A percentile compares a stretch with the other conserved stretches of the same genome.
phyloP scores from a whole-genome alignment of 2,113 vertebrate genomes.

The Chionomys nivalis region DNA sequence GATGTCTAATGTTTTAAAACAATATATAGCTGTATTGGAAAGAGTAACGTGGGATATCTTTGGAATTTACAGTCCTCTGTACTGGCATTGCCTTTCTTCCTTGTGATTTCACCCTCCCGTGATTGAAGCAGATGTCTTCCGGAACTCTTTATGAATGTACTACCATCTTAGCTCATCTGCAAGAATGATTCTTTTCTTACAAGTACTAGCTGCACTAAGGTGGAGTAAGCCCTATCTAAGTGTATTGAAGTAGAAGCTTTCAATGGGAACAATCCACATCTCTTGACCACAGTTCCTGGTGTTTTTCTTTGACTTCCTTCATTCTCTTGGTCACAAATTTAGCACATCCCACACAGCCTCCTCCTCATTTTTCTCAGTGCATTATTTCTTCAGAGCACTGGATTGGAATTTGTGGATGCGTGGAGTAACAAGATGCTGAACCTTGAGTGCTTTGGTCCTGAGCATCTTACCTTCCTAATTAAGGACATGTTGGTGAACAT shows the following conservation, averaged over 20 bases:
- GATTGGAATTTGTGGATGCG: too few species aligned
- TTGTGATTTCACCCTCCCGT: neutral
- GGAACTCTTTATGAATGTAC: slow-evolving; percentile 44
- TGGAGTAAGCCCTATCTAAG: neutral
- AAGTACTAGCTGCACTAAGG: neutral
- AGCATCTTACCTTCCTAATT: neutral
- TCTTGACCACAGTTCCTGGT: neutral
- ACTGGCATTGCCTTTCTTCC: neutral
- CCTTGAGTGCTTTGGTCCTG: neutral
- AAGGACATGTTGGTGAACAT: neutral
- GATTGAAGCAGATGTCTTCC: slow-evolving; percentile 36
- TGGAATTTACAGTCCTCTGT: slow-evolving; percentile 22
- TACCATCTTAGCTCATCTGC: neutral
- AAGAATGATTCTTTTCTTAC: neutral
- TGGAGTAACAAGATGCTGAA: neutral
- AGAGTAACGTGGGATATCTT: neutral
- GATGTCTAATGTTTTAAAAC: slow-evolving; percentile 57
- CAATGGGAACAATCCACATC: neutral
- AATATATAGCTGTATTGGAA: slow-evolving; percentile 18
- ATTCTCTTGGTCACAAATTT: neutral
- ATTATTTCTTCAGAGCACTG: neutral
- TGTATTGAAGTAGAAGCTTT: neutral
- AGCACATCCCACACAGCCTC: too few species aligned
- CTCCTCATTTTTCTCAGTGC: neutral
- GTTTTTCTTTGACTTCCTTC: neutral